Evolutionary conservation across 2,113 vertebrate species (phyloP).

Genomic region (Cichladusa arquata): DNA sequence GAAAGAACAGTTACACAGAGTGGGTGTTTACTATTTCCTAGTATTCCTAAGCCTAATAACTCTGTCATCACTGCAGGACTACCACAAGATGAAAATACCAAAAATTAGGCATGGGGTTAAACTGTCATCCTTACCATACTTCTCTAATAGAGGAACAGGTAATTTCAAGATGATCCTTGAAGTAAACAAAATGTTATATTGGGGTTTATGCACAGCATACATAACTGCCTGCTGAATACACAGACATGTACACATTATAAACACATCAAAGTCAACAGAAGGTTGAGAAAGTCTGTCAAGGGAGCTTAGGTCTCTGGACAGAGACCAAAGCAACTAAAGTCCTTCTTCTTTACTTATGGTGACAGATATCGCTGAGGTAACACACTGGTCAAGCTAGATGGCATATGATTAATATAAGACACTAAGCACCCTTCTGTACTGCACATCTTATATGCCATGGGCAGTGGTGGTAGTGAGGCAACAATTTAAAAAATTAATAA

Average conservation of each 20-base stretch:
- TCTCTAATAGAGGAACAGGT: background rate
- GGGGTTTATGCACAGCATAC: background rate
- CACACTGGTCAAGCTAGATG: background rate
- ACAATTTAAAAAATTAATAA: background rate
- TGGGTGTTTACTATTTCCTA: background rate
- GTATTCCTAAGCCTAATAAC: background rate
- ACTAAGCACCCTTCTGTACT: background rate
- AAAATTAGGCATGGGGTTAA: background rate
- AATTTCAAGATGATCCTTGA: background rate
- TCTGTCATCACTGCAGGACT: background rate
- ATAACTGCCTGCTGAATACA: background rate
- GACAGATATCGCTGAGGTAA: background rate
- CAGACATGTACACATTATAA: background rate
- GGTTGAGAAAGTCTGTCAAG: background rate
- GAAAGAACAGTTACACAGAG: background rate
- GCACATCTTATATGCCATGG: background rate
- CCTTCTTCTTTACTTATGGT: background rate
- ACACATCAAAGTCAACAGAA: background rate
- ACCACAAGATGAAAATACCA: background rate
- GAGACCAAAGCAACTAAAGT: background rate
- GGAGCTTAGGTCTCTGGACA: background rate
- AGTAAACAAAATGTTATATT: background rate
- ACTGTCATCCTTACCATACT: background rate
- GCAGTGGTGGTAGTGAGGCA: accelerated
- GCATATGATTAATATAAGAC: background rate